phyloP scores from a whole-genome alignment of 1,140 invertebrate genomes.

The Plodia interpunctella region DNA sequence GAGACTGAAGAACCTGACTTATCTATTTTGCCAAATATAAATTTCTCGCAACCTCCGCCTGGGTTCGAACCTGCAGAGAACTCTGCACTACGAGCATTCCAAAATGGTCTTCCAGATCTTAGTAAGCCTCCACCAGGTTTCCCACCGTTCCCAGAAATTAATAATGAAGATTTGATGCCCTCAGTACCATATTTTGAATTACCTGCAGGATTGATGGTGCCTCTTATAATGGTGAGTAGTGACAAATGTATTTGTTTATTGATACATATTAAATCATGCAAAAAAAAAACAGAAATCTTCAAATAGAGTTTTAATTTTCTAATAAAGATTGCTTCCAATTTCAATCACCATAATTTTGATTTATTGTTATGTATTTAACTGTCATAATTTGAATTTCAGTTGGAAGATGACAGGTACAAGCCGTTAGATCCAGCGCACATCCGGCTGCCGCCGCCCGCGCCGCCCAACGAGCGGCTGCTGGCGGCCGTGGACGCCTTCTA shows the following conservation, averaged over 20 bases:
- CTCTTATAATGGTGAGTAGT: conserved; percentile 88
- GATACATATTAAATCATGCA: too few species aligned
- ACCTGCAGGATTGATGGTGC: conserved; percentile 96
- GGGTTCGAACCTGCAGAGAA: conserved; percentile 70
- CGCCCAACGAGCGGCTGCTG: conserved; percentile 93
- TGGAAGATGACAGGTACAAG: conserved; percentile 94
- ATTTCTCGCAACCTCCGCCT: conserved; percentile 79
- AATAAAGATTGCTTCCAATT: too few species aligned
- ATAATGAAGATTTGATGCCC: conserved; percentile 88
- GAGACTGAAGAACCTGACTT: conserved; percentile 52
- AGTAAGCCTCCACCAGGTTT: conserved; percentile 92
- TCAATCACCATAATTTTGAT: too few species aligned
- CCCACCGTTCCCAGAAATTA: conserved; percentile 74
- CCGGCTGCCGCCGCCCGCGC: conserved; percentile 93
- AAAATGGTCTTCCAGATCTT: conserved; percentile 85
- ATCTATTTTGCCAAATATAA: conserved; percentile 60
- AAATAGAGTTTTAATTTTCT: too few species aligned
- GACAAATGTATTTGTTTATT: too few species aligned
- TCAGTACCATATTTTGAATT: conserved; percentile 97
- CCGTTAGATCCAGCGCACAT: conserved; percentile 93
- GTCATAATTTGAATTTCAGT: conserved; percentile 71
- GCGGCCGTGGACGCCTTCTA: conserved; percentile 98
- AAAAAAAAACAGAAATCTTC: too few species aligned
- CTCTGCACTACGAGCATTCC: conserved; percentile 56
- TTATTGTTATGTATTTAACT: too few species aligned